Evolutionary conservation across 2,113 vertebrate genomes (phyloP), one percentile per base, ranked within the genome.

Genomic region (Limanda limanda): DNA sequence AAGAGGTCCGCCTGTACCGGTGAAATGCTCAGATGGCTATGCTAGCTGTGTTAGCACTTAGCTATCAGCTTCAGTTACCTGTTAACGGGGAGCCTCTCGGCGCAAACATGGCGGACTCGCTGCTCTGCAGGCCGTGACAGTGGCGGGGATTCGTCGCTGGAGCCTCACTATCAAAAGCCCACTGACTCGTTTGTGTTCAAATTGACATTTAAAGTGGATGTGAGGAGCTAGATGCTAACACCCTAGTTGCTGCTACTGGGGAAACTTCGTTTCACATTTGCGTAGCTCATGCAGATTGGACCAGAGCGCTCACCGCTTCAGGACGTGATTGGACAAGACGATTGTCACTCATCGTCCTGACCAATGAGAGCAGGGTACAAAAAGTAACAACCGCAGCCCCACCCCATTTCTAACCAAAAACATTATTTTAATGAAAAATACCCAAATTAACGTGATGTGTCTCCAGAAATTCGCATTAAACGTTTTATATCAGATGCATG

Each of bases 1-100:
- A 95, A 95, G 94, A 92, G 93, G 91, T 86, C 86, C 84, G 87
- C 89, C 89, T 83, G 85, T 86, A 83, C 94, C 94, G 93, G 94
- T 80, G 79, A 92, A 91, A 86, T 64, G 68, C 78, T 84, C 74
- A 21, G 72, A 68, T 64, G 81, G 84, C 90, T 80, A 64, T 45
- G 81, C 80, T 92, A 91, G 86, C 83, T 58, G 8, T 58, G 8
- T 72, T 85, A 90, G 86, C 89, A 25, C n/a, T 62, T 66, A 82
- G 87, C 91, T 83, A 80, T 71, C 85, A 81, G 90, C 86, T 88
- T 83, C 68, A 76, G 71, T 79, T 55, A 74, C 87, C 86, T 58
- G 62, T 86, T 83, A 90, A 56, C 74, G 5, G 40, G 25, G 2
- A 87, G 47, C 68, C 68, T 86, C 82, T 80, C 61, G 37, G 45